A percentile compares a stretch with the other conserved stretches of the same genome.
Evolutionary conservation across 1,140 invertebrate genomes (phyloP).

Genomic region (Anagrus nilaparvatae): DNA sequence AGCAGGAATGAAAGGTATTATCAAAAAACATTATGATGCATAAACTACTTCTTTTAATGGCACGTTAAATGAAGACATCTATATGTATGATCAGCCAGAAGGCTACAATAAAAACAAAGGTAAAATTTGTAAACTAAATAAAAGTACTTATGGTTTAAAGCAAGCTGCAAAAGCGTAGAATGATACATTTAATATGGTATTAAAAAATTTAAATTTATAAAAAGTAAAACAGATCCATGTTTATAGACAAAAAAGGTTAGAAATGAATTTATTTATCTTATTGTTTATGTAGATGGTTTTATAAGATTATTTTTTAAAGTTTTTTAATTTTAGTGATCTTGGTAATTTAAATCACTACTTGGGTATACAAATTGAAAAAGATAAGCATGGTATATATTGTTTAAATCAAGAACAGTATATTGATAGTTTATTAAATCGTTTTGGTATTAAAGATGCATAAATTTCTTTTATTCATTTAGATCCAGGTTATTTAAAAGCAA

Average conservation of each 20-base stretch:
- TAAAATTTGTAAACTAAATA: slow-evolving; percentile 1
- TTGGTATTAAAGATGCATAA: too few species aligned
- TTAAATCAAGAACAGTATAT: slow-evolving; percentile 13
- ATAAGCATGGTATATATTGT: too few species aligned
- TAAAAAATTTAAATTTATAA: not conserved
- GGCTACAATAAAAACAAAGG: not conserved
- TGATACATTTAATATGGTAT: not conserved
- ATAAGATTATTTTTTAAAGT: too few species aligned
- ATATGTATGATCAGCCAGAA: slow-evolving; percentile 31
- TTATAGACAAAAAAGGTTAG: slow-evolving; percentile 8
- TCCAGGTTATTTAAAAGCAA: not conserved
- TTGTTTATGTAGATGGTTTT: slow-evolving; percentile 1
- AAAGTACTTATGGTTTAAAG: slow-evolving; percentile 3
- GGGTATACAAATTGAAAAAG: too few species aligned
- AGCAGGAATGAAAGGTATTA: slow-evolving; percentile 31
- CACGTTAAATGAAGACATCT: slow-evolving; percentile 22
- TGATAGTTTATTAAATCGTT: slow-evolving; percentile 23
- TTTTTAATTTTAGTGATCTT: too few species aligned
- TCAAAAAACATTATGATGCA: slow-evolving; percentile 28
- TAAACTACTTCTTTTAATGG: slow-evolving; percentile 21
- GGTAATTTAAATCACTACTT: too few species aligned
- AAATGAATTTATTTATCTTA: slow-evolving; percentile 6
- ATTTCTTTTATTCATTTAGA: too few species aligned
- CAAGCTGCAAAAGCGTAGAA: not conserved
- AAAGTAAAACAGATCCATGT: not conserved